Percentiles rank a stretch among this genome's conserved stretches.
phyloP scores from a whole-genome alignment of 2,113 vertebrate genomes.

The Cyprinodon variegatus region DNA sequence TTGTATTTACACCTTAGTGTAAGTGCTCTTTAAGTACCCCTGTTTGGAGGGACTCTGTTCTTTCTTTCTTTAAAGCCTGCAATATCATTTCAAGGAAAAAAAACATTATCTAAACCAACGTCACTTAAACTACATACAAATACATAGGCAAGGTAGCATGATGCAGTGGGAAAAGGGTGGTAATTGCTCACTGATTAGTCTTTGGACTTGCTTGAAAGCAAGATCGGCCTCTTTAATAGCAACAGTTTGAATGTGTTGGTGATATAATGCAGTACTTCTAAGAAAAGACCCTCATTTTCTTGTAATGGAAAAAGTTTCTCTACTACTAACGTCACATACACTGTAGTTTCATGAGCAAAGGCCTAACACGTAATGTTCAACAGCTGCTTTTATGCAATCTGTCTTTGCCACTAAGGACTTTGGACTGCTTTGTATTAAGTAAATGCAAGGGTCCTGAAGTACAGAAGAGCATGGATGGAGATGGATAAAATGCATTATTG shows the following conservation, averaged over 20 bases:
- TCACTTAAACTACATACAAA: slow-evolving; percentile 37
- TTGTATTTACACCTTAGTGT: slow-evolving; percentile 64
- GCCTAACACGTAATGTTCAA: slow-evolving; percentile 79
- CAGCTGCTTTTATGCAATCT: slow-evolving; percentile 68
- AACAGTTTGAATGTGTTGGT: slow-evolving; percentile 53
- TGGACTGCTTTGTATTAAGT: slow-evolving; percentile 33
- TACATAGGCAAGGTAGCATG: slow-evolving; percentile 4
- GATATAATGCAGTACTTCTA: slow-evolving; percentile 74
- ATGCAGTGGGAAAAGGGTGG: slow-evolving; percentile 3
- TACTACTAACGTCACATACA: slow-evolving; percentile 80
- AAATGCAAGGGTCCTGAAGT: slow-evolving; percentile 26
- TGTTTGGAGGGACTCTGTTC: slow-evolving; percentile 46
- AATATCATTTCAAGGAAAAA: slow-evolving; percentile 34
- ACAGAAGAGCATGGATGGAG: slow-evolving; percentile 2
- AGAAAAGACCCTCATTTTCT: slow-evolving; percentile 68
- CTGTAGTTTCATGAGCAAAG: slow-evolving; percentile 71
- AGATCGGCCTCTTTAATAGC: slow-evolving; percentile 51
- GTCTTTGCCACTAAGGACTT: slow-evolving; percentile 36
- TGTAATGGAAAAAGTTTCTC: slow-evolving; percentile 77
- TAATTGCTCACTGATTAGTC: slow-evolving; percentile 33
- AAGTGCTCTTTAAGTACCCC: slow-evolving; percentile 73
- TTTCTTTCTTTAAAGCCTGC: slow-evolving; percentile 49
- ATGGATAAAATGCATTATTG: not conserved
- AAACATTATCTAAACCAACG: slow-evolving; percentile 45
- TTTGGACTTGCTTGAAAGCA: slow-evolving; percentile 25